Percentiles rank a stretch among this genome's conserved stretches.
phyloP scores from a whole-genome alignment of 2,888 invertebrate genomes.

The Ernsta delagoae region DNA sequence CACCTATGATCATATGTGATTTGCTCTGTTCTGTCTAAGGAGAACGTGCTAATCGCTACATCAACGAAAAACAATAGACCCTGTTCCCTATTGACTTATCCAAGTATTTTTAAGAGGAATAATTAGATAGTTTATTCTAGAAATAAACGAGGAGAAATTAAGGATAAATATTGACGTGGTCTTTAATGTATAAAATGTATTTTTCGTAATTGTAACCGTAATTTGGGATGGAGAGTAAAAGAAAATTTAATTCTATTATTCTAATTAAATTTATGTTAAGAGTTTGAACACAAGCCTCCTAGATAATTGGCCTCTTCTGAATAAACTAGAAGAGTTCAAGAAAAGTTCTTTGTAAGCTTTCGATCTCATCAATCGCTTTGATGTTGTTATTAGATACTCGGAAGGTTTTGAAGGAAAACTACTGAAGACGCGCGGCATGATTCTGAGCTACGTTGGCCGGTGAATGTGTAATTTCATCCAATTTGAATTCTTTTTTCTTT shows the following conservation, averaged over 20 bases:
- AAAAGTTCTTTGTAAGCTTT: neutral
- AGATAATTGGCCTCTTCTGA: too few relatives aligned
- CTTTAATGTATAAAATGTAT: too few relatives aligned
- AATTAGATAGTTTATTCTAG: too few relatives aligned
- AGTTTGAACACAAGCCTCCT: too few relatives aligned
- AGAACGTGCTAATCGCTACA: slow-evolving; percentile 26
- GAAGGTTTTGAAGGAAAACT: slow-evolving; percentile 10
- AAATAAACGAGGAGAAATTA: too few relatives aligned
- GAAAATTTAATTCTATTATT: too few relatives aligned
- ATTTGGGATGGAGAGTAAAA: too few relatives aligned
- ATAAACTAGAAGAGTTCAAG: too few relatives aligned
- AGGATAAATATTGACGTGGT: too few relatives aligned
- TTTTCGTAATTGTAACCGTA: too few relatives aligned
- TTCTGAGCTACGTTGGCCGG: slow-evolving; percentile 53
- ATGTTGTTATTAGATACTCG: neutral
- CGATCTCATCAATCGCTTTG: slow-evolving; percentile 7
- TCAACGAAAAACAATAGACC: slow-evolving; percentile 14
- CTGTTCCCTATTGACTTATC: slow-evolving; percentile 6
- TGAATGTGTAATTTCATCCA: slow-evolving; percentile 74
- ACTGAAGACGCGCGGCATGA: slow-evolving; percentile 59
- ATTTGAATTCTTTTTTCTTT: slow-evolving; percentile 59
- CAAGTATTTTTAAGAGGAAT: neutral
- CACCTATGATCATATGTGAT: neutral
- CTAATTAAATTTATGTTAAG: too few relatives aligned
- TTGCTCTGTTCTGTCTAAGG: neutral